Percentiles rank a stretch among this genome's conserved stretches.
These are phyloP conservation scores for Paraescarpia echinospica DNA, from an alignment of 1,140 invertebrate genomes.

Conservation along the genomic window DNA sequence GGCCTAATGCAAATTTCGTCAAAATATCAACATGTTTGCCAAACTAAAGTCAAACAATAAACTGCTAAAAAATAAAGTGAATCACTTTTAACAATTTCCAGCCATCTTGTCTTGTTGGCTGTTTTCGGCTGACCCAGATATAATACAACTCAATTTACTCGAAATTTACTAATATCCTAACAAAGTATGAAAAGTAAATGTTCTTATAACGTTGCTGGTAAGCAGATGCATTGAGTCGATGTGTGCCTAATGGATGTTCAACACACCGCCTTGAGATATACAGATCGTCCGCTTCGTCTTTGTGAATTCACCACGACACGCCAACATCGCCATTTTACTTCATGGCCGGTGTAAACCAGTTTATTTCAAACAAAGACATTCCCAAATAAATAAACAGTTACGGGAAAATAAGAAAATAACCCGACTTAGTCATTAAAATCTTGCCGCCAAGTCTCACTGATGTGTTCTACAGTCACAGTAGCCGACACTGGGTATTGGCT, in stretches of 20 bases:
- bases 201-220: not conserved
- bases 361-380: not conserved
- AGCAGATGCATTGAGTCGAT: not conserved
- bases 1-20: not conserved
- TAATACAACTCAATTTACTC: not conserved
- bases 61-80: not conserved
- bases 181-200: not conserved
- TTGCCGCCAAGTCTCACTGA: not conserved
- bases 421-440: not conserved
- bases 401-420: not conserved
- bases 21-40: not conserved
- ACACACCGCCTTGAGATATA: not conserved
- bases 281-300: not conserved
- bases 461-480: slow-evolving; percentile 5
- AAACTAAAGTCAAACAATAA: not conserved
- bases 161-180: not conserved
- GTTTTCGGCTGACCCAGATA: not conserved
- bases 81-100: not conserved
- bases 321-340: not conserved
- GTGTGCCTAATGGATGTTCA: not conserved
- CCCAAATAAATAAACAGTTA: not conserved
- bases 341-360: not conserved
- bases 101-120: not conserved
- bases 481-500: not conserved
- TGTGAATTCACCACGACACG: not conserved